Evolutionary conservation across 2,888 invertebrate species (phyloP).

Genomic region (Sabatieria punctata): DNA sequence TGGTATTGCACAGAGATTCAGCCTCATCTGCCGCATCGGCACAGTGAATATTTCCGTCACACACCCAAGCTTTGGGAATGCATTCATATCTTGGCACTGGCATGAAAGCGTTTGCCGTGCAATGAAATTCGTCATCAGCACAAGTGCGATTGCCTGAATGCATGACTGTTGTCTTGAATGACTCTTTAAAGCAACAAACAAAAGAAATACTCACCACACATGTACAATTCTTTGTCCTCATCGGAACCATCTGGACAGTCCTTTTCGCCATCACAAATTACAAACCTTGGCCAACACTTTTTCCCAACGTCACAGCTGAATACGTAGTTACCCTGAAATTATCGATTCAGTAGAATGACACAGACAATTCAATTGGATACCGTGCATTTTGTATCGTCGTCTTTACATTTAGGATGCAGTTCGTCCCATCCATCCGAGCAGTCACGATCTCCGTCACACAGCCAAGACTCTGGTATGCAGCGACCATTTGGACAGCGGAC

Average conservation of each 20-base stretch:
- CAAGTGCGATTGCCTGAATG: conserved; percentile 64
- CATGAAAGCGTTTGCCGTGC: conserved; percentile 31
- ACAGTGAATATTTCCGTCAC: conserved; percentile 93
- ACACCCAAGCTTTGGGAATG: conserved; percentile 74
- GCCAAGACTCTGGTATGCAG: conserved; percentile 85
- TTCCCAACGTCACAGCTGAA: conserved; percentile 31
- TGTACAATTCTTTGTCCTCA: too few relatives aligned
- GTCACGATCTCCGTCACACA: conserved; percentile 91
- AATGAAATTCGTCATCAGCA: conserved; percentile 42
- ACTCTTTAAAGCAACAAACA: too few relatives aligned
- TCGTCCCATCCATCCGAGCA: conserved; percentile 96
- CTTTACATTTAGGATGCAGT: conserved; percentile 27
- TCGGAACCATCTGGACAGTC: too few relatives aligned
- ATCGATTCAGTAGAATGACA: too few relatives aligned
- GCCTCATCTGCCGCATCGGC: conserved; percentile 47
- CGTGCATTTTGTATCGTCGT: too few relatives aligned
- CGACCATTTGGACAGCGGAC: too few relatives aligned
- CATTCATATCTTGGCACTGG: conserved; percentile 55
- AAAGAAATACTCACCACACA: too few relatives aligned
- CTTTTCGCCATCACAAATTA: background rate
- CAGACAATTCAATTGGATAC: too few relatives aligned
- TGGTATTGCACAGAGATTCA: conserved; percentile 39
- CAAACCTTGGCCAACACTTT: background rate
- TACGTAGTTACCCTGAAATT: conserved; percentile 42
- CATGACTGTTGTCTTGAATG: too few relatives aligned